Base-by-base conservation (phyloP, 2,797 vertebrate species). In the Sebastes nivosus region DNA sequence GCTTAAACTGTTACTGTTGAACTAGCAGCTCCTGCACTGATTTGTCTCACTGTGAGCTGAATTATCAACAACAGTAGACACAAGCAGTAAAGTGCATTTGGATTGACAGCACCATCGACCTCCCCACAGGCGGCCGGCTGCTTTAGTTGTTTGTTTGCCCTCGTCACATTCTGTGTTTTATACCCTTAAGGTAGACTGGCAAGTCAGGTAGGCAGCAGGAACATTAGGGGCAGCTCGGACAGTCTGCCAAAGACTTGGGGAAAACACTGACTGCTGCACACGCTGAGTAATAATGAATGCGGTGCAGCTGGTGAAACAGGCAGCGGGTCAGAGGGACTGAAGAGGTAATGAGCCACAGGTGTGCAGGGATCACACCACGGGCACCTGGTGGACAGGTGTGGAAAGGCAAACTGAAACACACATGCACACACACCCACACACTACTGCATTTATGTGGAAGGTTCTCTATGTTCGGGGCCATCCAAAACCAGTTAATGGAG, bases 301-400 rank as follows among this genome's bases (percentile, higher is more conserved):
- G 65, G 38, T 34, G 30, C 73, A 80, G 68, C 58, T 80, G 72
- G 69, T 30, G 36, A 29, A 32, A 63, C 57, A 67, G 75, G 57
- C 64, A 54, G 55, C 67, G 1, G 76, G 69, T 72, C 76, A 68
- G 59, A 36, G 5, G 52, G 59, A 61, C 72, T 46, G 80, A 74
- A 0, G 20, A 70, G 77, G 65, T 66, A 67, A 82, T 80, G 72
- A 80, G 65, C 68, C 59, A 68, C 69, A 74, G 73, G 84, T 73
- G 67, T 63, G 63, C 24, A 30, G 57, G 63, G 72, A 72, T 55
- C 27, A 60, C 64, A 59, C 27, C 11, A 1, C 2, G 24, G 42
- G 32, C 38, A 59, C 65, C 79, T 78, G 25, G 67, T 71, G 75
- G 79, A 38, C 66, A 81, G 55, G 66, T 78, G 22, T 63, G 75